Evolutionary conservation across 2,888 invertebrate species (phyloP), one percentile per base, ranked within the genome.

Genomic region (Thereva nobilitata): DNA sequence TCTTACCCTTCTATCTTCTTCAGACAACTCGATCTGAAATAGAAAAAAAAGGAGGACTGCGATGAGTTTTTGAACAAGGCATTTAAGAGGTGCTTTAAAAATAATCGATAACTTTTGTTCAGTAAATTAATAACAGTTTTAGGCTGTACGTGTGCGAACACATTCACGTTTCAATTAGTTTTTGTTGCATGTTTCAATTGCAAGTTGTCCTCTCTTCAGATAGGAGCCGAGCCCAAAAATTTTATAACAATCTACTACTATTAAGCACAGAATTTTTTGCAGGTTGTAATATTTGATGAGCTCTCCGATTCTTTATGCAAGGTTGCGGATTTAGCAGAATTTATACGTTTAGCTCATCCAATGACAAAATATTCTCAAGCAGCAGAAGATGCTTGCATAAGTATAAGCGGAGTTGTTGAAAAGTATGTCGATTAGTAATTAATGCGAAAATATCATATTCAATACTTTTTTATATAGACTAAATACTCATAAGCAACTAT

Each of bases 301-400:
- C 83, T 99, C 8, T 98, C 98, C 0, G 93, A 99, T 79, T 89
- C 91, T 0, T 81, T 99, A 56, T 99, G 99, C 79, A 90, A 92
- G 82, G 96, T 97, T 0, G 99, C 98, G 0, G 99, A 99, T 81
- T 83, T 99, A 79, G 93, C 97, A 0, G 99, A 99, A 82, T 99
- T 98, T 82, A 87, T 98, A 50, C 85, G 98, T 70, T 87, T 96
- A 41, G 93, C 96, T 5, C 98, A 99, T 83, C 95, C 97, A 0
- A 86, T 91, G 70, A 79, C 83, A 40, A 83, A 85, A 38, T 97
- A 88, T 78, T 85, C 89, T 0, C 82, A 84, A 70, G 92, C 95
- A 5, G 98, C 98, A 0, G 95, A 97, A 80, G 88, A 92, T 73
- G 92, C 94, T 1, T 95, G 95, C 78, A 86, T 93, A 40, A 87